A percentile compares a stretch with the other conserved stretches of the same genome.
Conservation (phyloP, 1,140 invertebrate species). For the Bombus confusus region DNA sequence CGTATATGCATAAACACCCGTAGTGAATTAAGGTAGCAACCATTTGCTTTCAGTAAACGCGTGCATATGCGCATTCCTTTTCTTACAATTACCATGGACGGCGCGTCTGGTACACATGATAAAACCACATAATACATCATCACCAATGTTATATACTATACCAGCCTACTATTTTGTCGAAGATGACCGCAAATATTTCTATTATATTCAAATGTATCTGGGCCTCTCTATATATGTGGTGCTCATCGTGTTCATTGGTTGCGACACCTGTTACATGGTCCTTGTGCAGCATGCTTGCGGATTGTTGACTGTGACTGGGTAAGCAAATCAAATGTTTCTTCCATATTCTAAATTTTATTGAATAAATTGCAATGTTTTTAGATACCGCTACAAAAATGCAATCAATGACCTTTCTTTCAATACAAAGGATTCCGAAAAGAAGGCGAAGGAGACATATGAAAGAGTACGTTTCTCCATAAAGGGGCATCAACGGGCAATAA, state of each 20-base stretch:
- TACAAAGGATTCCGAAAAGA: neutral
- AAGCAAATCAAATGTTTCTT: neutral
- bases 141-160: neutral
- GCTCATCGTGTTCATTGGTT: neutral
- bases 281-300: constrained; percentile 15
- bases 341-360: no score
- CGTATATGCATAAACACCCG: no score
- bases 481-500: neutral
- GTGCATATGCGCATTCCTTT: neutral
- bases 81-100: neutral
- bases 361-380: neutral
- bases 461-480: neutral
- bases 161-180: neutral
- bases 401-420: neutral
- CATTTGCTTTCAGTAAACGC: neutral
- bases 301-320: neutral
- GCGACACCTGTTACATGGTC: neutral
- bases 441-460: neutral
- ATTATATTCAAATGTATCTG: neutral
- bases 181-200: neutral
- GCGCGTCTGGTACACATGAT: neutral
- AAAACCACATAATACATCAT: neutral
- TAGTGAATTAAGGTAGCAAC: neutral
- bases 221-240: neutral
- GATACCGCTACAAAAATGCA: neutral